Conservation (phyloP, 64 coral and sea anemone species). For the Montipora cactus region DNA sequence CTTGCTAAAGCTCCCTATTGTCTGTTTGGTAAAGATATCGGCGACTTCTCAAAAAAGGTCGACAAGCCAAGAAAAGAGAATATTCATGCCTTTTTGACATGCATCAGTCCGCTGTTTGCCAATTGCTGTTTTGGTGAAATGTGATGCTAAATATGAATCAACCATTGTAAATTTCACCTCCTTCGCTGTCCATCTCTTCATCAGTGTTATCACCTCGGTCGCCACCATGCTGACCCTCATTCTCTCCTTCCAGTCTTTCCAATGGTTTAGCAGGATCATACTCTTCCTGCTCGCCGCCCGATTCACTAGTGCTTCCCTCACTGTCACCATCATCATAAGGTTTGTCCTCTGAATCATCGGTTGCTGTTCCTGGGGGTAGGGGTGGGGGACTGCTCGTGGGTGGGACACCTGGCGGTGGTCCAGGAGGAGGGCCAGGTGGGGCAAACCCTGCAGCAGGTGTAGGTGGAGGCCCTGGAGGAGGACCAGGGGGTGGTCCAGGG, state of each 20-base stretch:
- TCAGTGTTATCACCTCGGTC: slow-evolving; percentile 38
- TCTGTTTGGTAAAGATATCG: too few relatives aligned
- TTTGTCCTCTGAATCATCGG: slow-evolving; percentile 49
- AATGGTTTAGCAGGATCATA: slow-evolving; percentile 71
- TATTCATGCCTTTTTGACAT: too few relatives aligned
- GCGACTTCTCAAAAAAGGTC: too few relatives aligned
- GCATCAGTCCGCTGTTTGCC: too few relatives aligned
- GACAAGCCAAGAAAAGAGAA: too few relatives aligned
- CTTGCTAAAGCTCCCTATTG: too few relatives aligned
- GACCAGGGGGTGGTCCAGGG: slow-evolving; percentile 7
- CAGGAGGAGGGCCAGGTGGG: slow-evolving; percentile 56
- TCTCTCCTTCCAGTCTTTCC: slow-evolving; percentile 41
- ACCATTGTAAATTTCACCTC: background rate
- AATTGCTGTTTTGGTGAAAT: too few relatives aligned
- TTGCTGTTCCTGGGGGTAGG: slow-evolving; percentile 56
- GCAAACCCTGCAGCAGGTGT: slow-evolving; percentile 10
- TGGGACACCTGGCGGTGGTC: slow-evolving; percentile 70
- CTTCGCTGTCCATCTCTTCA: slow-evolving; percentile 58
- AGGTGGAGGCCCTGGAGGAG: slow-evolving; percentile 80
- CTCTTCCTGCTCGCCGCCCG: slow-evolving; percentile 83
- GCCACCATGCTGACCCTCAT: slow-evolving; percentile 34
- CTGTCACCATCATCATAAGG: slow-evolving; percentile 55
- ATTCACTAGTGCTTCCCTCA: slow-evolving; percentile 85
- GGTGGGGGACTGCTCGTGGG: slow-evolving; percentile 70
- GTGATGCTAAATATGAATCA: background rate